Percentiles rank a stretch among this genome's conserved stretches.
Conservation (phyloP, 64 coral and sea anemone species). For the Montipora cactus region DNA sequence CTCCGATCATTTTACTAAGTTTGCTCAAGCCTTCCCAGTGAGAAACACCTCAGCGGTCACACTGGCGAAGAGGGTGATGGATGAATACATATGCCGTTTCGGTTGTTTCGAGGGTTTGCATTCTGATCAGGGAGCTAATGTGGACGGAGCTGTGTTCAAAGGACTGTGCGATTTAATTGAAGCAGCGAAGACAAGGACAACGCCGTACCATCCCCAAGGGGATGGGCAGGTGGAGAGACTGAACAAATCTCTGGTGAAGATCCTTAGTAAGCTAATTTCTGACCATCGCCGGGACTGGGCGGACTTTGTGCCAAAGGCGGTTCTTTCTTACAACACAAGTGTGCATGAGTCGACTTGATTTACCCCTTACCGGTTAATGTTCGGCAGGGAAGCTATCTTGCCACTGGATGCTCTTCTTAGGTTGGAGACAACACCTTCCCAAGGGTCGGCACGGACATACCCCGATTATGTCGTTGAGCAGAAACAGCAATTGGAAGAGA, state of each 20-base stretch:
- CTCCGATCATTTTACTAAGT: conserved; percentile 66
- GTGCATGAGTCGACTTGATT: conserved; percentile 20
- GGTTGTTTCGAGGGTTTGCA: conserved; percentile 13
- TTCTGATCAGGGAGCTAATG: neutral
- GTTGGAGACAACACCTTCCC: neutral
- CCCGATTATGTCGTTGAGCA: conserved; percentile 45
- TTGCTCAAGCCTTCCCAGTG: too few relatives aligned
- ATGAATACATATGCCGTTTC: conserved; percentile 33
- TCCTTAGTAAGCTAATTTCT: neutral
- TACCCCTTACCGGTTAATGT: conserved; percentile 28
- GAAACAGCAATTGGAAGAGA: conserved; percentile 33
- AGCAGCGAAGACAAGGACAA: neutral
- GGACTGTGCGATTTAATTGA: conserved; percentile 27
- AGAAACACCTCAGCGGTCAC: too few relatives aligned
- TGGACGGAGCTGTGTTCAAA: neutral
- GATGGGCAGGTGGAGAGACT: conserved; percentile 20
- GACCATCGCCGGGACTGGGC: conserved; percentile 7
- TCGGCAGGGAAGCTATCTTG: conserved; percentile 18
- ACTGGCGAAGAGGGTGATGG: neutral
- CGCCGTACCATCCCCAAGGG: conserved; percentile 9
- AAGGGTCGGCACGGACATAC: neutral
- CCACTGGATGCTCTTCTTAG: conserved; percentile 27
- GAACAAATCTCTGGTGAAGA: conserved; percentile 25
- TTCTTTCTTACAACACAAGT: conserved; percentile 30
- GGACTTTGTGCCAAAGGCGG: conserved; percentile 3